A percentile compares a stretch with the other conserved stretches of the same genome.
Evolutionary conservation across 1,140 invertebrate genomes (phyloP).

Genomic region (Protaetia brevitarsis): DNA sequence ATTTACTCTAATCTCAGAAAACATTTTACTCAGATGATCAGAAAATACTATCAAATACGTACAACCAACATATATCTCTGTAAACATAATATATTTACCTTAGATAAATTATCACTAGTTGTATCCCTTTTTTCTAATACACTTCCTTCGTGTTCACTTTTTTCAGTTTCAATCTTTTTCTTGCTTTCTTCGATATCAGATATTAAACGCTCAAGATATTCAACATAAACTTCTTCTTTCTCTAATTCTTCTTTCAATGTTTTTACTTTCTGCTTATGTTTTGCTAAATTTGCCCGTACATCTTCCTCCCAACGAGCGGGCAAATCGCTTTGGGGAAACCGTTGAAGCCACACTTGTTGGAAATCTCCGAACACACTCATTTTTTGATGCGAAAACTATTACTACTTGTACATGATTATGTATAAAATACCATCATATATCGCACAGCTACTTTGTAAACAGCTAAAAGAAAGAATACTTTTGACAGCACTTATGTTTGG

Average conservation of each 20-base stretch:
- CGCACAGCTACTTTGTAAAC: constrained; percentile 7
- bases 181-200: constrained; percentile 78
- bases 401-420: not conserved
- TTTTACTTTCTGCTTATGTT: constrained; percentile 79
- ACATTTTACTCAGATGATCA: no score
- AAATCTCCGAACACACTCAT: constrained; percentile 89
- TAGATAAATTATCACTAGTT: constrained; percentile 43
- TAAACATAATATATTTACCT: constrained; percentile 34
- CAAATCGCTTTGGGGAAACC: constrained; percentile 82
- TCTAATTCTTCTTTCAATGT: constrained; percentile 79
- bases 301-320: constrained; percentile 89
- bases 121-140: constrained; percentile 37
- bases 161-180: constrained; percentile 42
- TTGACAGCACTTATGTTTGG: constrained; percentile 16
- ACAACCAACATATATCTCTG: not conserved
- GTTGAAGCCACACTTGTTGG: constrained; percentile 80
- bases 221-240: constrained; percentile 86
- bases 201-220: constrained; percentile 78
- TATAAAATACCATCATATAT: not conserved
- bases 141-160: constrained; percentile 33
- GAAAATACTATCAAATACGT: not conserved
- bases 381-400: constrained; percentile 33
- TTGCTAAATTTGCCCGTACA: constrained; percentile 80
- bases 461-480: constrained; percentile 1
- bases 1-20: no score